Base-by-base conservation (phyloP, 2,113 vertebrate species). In the Datnioides undecimradiatus region DNA sequence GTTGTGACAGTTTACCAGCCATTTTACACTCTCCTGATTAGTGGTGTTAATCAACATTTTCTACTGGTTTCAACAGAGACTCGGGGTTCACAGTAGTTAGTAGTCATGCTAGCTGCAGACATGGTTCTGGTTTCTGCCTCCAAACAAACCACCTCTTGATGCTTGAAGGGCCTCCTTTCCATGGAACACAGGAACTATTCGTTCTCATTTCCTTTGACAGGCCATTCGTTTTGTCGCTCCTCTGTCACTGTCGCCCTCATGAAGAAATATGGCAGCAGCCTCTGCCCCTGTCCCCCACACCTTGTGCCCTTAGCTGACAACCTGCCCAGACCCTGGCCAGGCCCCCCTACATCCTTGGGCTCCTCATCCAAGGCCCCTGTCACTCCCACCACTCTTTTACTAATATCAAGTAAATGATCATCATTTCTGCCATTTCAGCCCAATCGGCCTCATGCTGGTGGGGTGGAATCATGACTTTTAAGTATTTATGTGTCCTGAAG, bases 131-230 rank as follows among this genome's bases (percentile, higher is more conserved):
- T 68, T 58, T 63, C 79, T 78, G 63, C 54, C 73, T 83, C 78
- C 57, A 75, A 84, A 86, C 46, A 34, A 88, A 87, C 65, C 76
- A 23, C 55, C 73, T 65, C 88, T 93, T 92, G 93, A 93, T 90
- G 91, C 87, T 93, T 93, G 90, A 94, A 92, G 88, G 85, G 76
- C 91, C 93, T 77, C 82, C 87, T 90, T 93, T 82, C 88, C 74
- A 62, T 63, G 76, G 83, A 89, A 87, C 80, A 87, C 82, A 86
- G 75, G 73, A 93, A 93, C 93, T 92, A 95, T 95, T 93, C 80
- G 66, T 95, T 89, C 93, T 95, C 93, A 94, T 95, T 94, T 93
- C 75, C 76, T 87, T 58, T 94, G 94, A 94, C 94, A 95, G 93
- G 89, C 91, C 93, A 95, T 94, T 94, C 94, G 82, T 94, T 93